phyloP scores from a whole-genome alignment of 2,888 invertebrate species.

The Pristionchus arcanus region DNA sequence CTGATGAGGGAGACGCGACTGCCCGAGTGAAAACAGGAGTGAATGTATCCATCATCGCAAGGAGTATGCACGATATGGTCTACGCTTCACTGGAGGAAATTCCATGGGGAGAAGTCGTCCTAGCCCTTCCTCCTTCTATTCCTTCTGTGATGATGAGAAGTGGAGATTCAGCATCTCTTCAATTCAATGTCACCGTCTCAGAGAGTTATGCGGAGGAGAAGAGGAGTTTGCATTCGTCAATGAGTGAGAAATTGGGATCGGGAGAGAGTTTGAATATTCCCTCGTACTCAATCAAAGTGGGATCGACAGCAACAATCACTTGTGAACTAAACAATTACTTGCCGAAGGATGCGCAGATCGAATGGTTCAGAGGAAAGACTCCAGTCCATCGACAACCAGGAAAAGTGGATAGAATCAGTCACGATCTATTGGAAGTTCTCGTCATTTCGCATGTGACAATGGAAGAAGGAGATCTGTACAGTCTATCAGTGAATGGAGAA shows the following conservation, averaged over 20 bases:
- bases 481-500: constrained; percentile 76
- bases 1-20: constrained; percentile 6
- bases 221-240: constrained; percentile 64
- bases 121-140: constrained; percentile 57
- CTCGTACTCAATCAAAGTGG: constrained; percentile 76
- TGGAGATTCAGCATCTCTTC: constrained; percentile 53
- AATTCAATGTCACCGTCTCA: constrained; percentile 76
- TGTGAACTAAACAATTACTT: constrained; percentile 77
- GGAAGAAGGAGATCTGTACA: constrained; percentile 76
- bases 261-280: constrained; percentile 72
- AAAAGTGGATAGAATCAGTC: constrained; percentile 72
- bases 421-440: constrained; percentile 76
- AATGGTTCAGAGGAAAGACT: constrained; percentile 74
- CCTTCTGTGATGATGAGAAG: constrained; percentile 50
- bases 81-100: constrained; percentile 76
- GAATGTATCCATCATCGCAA: constrained; percentile 75
- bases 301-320: constrained; percentile 77
- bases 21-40: constrained; percentile 62
- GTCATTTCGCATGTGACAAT: constrained; percentile 73
- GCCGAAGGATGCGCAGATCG: constrained; percentile 69
- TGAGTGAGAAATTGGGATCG: constrained; percentile 67
- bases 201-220: constrained; percentile 71
- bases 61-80: constrained; percentile 73
- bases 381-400: constrained; percentile 65
- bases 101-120: constrained; percentile 75